Evolutionary conservation across 2,888 invertebrate genomes (phyloP).

Genomic region (Eupeodes luniger): DNA sequence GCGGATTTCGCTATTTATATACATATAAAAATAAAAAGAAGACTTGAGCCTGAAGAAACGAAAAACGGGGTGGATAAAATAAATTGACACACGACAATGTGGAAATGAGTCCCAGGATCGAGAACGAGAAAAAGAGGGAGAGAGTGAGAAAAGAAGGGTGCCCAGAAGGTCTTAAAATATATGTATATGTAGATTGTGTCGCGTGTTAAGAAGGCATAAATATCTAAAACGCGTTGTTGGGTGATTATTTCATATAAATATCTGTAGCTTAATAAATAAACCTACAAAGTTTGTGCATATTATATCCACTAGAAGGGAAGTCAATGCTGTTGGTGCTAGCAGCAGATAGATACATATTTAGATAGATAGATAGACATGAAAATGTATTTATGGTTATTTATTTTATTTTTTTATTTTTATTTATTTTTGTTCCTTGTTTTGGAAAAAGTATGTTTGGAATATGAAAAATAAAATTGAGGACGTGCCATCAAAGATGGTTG

Average conservation of each 20-base stretch:
- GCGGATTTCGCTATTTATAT: slow-evolving; percentile 62
- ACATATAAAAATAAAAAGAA: neutral
- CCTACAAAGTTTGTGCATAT: neutral
- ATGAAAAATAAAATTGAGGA: neutral
- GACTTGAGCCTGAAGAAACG: slow-evolving; percentile 19
- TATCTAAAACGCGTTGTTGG: slow-evolving; percentile 66
- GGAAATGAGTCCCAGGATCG: slow-evolving; percentile 44
- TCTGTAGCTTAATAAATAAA: slow-evolving; percentile 2
- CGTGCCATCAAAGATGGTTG: slow-evolving; percentile 48
- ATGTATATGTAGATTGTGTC: slow-evolving; percentile 49
- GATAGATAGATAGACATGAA: slow-evolving; percentile 53
- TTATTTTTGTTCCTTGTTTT: neutral
- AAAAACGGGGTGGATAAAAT: slow-evolving; percentile 51
- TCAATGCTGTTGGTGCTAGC: slow-evolving; percentile 54
- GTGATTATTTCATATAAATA: slow-evolving; percentile 68
- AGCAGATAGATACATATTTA: neutral
- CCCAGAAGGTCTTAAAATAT: slow-evolving; percentile 29
- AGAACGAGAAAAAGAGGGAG: neutral
- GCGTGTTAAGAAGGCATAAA: slow-evolving; percentile 71
- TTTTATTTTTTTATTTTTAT: slow-evolving; percentile 24
- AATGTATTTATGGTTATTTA: slow-evolving; percentile 57
- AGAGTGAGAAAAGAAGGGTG: neutral
- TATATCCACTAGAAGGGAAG: slow-evolving; percentile 8
- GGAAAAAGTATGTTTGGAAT: neutral
- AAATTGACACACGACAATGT: slow-evolving; percentile 74